These are phyloP conservation scores for Tetranychus truncatus DNA, from an alignment of 2,888 invertebrate species.

Conservation along the genomic window DNA sequence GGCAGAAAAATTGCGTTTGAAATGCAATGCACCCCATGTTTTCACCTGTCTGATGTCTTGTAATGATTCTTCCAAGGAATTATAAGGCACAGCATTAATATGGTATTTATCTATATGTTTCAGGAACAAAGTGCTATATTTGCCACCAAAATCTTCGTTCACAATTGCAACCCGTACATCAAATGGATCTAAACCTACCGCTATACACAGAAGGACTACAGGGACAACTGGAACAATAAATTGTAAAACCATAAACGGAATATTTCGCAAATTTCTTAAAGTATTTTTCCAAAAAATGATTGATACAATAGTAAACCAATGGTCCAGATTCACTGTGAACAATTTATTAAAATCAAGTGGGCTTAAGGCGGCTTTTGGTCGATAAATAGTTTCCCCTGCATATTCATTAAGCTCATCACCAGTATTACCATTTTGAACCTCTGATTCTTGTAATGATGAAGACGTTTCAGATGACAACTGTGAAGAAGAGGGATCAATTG, in stretches of 20 bases:
- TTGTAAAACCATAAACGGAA: constrained; percentile 3
- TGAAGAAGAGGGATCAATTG: neutral
- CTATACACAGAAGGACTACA: constrained; percentile 1
- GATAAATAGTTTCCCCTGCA: neutral
- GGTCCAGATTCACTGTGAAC: neutral
- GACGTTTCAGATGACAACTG: neutral
- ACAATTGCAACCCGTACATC: neutral
- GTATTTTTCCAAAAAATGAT: constrained; percentile 9
- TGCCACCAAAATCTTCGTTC: neutral
- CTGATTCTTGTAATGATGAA: neutral
- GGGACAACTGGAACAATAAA: neutral
- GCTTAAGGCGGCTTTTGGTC: neutral
- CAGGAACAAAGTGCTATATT: neutral
- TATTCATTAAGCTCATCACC: neutral
- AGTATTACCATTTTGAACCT: neutral
- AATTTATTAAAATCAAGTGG: constrained; percentile 7
- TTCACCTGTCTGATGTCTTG: neutral
- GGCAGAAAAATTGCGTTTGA: constrained; percentile 59
- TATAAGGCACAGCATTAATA: neutral
- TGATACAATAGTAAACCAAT: neutral
- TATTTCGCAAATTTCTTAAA: neutral
- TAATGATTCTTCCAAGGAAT: neutral
- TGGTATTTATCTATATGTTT: neutral
- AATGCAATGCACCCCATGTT: constrained; percentile 2
- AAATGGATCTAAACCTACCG: constrained; percentile 2